phyloP scores from a whole-genome alignment of 2,113 vertebrate genomes.

The Maccullochella peelii region DNA sequence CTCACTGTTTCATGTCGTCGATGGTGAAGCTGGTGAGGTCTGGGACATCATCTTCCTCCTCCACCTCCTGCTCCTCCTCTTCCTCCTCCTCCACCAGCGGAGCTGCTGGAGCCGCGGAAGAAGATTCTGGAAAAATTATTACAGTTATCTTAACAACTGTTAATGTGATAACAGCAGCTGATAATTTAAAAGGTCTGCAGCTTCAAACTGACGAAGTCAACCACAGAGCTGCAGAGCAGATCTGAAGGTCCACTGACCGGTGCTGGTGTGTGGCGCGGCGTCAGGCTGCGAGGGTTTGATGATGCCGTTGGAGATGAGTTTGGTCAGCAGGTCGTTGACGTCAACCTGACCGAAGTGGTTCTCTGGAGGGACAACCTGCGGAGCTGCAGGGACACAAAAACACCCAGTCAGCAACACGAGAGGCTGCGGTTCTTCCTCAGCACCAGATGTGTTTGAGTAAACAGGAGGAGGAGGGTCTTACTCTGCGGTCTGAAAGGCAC shows the following conservation, averaged over 20 bases:
- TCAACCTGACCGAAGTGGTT: constrained; percentile 97
- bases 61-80: constrained; percentile 89
- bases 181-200: too few species aligned
- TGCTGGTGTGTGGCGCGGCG: constrained; percentile 79
- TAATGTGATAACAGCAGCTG: background rate
- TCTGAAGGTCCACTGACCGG: constrained; percentile 45
- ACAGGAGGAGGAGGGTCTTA: constrained; percentile 58
- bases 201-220: too few species aligned
- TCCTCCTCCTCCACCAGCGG: constrained; percentile 83
- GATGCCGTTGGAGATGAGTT: constrained; percentile 94
- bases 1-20: constrained; percentile 95
- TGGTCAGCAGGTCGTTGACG: constrained; percentile 95
- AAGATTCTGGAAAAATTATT: constrained; percentile 23
- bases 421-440: too few species aligned
- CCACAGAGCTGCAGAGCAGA: too few species aligned
- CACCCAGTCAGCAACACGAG: background rate
- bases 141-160: background rate
- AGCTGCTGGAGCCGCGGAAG: constrained; percentile 48
- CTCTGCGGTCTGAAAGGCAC: constrained; percentile 88
- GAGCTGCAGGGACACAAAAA: constrained; percentile 43
- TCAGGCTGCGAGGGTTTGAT: constrained; percentile 85
- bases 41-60: constrained; percentile 90
- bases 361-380: constrained; percentile 82
- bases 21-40: constrained; percentile 93
- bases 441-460: too few species aligned